Percentiles rank a stretch among this genome's conserved stretches.
phyloP scores from a whole-genome alignment of 1,140 invertebrate species.

The Eueides isabella region DNA sequence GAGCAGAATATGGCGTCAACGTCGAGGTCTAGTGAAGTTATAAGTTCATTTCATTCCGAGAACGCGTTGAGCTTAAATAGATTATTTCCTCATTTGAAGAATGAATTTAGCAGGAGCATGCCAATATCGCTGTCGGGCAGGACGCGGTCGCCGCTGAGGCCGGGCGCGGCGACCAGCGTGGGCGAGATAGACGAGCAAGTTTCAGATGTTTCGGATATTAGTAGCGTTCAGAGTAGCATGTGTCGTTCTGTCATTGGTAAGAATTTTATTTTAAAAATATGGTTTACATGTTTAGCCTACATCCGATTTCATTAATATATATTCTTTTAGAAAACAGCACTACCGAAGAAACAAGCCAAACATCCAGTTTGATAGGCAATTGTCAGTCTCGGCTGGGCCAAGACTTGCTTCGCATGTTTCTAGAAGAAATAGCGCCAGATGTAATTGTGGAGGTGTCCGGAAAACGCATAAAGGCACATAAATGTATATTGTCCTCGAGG shows the following conservation, averaged over 20 bases:
- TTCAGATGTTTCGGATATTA: slow-evolving; percentile 70
- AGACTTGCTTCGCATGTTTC: slow-evolving; percentile 93
- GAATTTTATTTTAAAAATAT: slow-evolving; percentile 21
- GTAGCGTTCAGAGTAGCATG: slow-evolving; percentile 72
- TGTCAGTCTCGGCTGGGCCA: slow-evolving; percentile 87
- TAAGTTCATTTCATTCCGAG: slow-evolving; percentile 77
- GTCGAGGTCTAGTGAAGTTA: slow-evolving; percentile 64
- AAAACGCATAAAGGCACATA: slow-evolving; percentile 91
- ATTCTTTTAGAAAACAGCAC: slow-evolving; percentile 61
- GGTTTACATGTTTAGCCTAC: not conserved
- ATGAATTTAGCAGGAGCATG: slow-evolving; percentile 74
- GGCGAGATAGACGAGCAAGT: slow-evolving; percentile 58
- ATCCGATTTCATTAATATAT: not conserved
- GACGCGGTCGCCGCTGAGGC: slow-evolving; percentile 55
- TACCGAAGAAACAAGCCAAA: slow-evolving; percentile 66
- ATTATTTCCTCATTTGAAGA: slow-evolving; percentile 74
- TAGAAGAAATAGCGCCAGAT: slow-evolving; percentile 94
- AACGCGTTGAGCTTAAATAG: slow-evolving; percentile 74
- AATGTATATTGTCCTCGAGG: slow-evolving; percentile 93
- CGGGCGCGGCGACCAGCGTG: slow-evolving; percentile 47
- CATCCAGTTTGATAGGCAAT: slow-evolving; percentile 64
- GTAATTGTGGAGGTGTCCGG: slow-evolving; percentile 91
- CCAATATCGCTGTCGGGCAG: slow-evolving; percentile 63
- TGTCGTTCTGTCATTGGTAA: slow-evolving; percentile 70
- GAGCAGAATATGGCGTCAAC: slow-evolving; percentile 46